phyloP scores from a whole-genome alignment of 2,888 invertebrate genomes.

The Tupiocoris notatus region DNA sequence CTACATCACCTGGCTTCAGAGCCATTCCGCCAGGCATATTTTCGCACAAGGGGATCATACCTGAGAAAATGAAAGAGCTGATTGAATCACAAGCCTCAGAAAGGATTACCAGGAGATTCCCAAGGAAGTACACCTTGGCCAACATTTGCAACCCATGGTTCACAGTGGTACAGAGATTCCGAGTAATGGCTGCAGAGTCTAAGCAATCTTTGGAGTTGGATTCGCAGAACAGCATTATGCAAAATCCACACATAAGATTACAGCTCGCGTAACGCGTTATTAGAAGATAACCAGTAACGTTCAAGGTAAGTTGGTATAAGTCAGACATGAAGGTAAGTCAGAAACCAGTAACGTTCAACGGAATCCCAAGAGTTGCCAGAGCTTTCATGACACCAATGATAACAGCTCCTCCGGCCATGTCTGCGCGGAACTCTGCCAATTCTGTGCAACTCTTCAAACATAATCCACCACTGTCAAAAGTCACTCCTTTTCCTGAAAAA shows the following conservation, averaged over 20 bases:
- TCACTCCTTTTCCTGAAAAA: constrained; percentile 59
- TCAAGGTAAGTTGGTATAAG: background rate
- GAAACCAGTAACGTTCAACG: constrained; percentile 47
- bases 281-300: background rate
- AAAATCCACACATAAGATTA: background rate
- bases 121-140: too few species aligned
- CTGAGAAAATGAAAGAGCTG: constrained; percentile 50
- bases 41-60: constrained; percentile 65
- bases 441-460: constrained; percentile 45
- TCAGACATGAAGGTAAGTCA: background rate
- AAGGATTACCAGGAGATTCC: too few species aligned
- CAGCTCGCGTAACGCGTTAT: background rate
- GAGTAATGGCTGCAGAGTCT: background rate
- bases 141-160: too few species aligned
- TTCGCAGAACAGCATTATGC: background rate
- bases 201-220: background rate
- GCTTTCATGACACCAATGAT: constrained; percentile 47
- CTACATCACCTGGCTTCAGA: constrained; percentile 67
- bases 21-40: constrained; percentile 68
- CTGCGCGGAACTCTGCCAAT: constrained; percentile 46
- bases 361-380: constrained; percentile 44
- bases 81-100: background rate
- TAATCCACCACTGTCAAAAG: constrained; percentile 57
- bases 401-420: constrained; percentile 49
- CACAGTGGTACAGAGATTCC: too few species aligned